Conservation (phyloP, 2,888 invertebrate species). For the Cheiracanthium punctorium region DNA sequence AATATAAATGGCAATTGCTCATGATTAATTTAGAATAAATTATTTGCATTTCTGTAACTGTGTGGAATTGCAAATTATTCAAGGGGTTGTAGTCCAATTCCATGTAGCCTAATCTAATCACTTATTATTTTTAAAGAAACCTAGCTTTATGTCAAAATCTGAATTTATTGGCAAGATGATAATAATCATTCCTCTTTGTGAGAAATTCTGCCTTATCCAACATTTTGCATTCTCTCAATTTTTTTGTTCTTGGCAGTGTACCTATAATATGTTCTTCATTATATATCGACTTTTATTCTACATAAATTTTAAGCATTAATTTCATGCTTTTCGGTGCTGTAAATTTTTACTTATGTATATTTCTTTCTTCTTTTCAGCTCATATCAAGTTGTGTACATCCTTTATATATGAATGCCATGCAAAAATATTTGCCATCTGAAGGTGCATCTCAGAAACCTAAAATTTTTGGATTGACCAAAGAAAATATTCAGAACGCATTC, state of each 20-base stretch:
- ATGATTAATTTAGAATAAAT: no score
- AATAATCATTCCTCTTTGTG: no score
- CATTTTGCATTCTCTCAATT: neutral
- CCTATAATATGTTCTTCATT: neutral
- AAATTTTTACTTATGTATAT: no score
- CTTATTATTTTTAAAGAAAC: no score
- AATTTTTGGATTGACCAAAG: slow-evolving; percentile 6
- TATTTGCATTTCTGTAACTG: no score
- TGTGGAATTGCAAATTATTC: no score
- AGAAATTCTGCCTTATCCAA: no score
- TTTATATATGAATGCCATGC: neutral
- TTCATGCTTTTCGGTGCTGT: neutral
- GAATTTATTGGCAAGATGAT: no score
- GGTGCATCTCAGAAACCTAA: neutral
- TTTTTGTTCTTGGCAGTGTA: neutral
- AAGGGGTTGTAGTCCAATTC: no score
- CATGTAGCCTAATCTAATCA: no score
- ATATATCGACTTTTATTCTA: neutral
- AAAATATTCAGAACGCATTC: neutral
- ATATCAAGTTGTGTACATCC: neutral
- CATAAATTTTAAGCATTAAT: neutral
- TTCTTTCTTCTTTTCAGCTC: neutral
- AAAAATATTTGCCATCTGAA: neutral
- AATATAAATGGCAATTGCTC: no score
- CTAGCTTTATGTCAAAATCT: no score